Base-by-base conservation (phyloP, 2,888 invertebrate species). In the Caenorhabditis uteleia region DNA sequence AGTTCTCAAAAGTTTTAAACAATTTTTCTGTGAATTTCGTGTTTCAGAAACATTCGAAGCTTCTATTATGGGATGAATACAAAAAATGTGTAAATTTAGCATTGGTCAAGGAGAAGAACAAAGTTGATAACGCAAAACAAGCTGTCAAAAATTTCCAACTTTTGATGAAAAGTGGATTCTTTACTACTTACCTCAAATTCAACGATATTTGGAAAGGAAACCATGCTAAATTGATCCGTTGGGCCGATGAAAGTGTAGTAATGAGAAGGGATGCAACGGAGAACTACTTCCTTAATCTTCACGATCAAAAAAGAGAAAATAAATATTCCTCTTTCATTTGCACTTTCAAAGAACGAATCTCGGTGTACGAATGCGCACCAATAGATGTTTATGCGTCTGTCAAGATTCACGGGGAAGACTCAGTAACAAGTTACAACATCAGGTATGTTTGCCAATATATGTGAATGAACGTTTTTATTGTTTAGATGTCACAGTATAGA, bases 391-490 rank as follows among this genome's bases (percentile, higher is more conserved):
- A 54, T 16, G 60, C 60, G 18, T 60, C 49, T 40, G 54, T 60
- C 1, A 38, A 29, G 36, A 54, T 60, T 38, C 54, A 60, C 46
- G 60, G 60, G 38, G 49, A 60, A 49, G 47, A 48, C 40, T 38
- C 26, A 1, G 34, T 54, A 40, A 27, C 54, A 3, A 49, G 49
- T 40, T 60, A 36, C 45, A 40, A 60, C 49, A 33, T 60, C 10
- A 60, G 54, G 60, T 60, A 54, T 45, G 60, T 49, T 60, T 60
- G 49, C 48, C 29, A 44, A 44, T 60, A 43, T 48, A 44, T 48
- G 42, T 59, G 48, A 26, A 54, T 25, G 36, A 49, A 38, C 45
- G 29, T 60, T 54, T 44, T 31, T 48, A 25, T 60, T 46, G 25
- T 59, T 60, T 43, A 60, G 60, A 45, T 60, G 54, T 34, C 54